These are phyloP conservation scores for Cavia porcellus DNA, from an alignment of 2,113 vertebrate genomes.

Conservation along the genomic window DNA sequence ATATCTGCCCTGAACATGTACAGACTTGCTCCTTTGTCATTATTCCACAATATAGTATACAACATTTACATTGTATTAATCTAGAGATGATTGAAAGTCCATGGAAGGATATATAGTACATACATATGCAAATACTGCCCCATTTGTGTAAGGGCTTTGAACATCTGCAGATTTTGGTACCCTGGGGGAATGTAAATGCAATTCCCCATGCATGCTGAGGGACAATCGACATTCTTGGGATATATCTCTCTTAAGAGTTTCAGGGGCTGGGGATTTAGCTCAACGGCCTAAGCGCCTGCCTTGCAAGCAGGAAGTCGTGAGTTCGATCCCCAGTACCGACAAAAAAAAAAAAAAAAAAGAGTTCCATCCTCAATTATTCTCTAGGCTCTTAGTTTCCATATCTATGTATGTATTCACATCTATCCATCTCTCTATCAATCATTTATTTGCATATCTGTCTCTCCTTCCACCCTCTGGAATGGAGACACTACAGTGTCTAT, in stretches of 20 bases:
- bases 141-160: neutral
- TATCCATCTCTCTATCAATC: neutral
- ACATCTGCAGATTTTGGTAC: neutral
- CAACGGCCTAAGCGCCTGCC: no score
- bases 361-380: neutral
- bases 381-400: neutral
- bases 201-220: neutral
- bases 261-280: no score
- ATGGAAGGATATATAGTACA: neutral
- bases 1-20: neutral
- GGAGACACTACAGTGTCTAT: neutral
- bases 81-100: neutral
- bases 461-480: neutral
- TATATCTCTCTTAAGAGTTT: neutral
- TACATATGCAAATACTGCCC: neutral
- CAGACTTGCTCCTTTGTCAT: neutral
- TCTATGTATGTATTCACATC: neutral
- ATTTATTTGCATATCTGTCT: neutral
- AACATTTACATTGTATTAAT: neutral
- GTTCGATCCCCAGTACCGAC: no score
- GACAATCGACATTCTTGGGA: neutral
- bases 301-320: no score
- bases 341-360: neutral
- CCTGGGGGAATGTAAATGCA: neutral
- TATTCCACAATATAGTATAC: neutral